Percentiles rank a stretch among this genome's conserved stretches.
Evolutionary conservation across 2,797 vertebrate genomes (phyloP).

Genomic region (Cyclopterus lumpus): DNA sequence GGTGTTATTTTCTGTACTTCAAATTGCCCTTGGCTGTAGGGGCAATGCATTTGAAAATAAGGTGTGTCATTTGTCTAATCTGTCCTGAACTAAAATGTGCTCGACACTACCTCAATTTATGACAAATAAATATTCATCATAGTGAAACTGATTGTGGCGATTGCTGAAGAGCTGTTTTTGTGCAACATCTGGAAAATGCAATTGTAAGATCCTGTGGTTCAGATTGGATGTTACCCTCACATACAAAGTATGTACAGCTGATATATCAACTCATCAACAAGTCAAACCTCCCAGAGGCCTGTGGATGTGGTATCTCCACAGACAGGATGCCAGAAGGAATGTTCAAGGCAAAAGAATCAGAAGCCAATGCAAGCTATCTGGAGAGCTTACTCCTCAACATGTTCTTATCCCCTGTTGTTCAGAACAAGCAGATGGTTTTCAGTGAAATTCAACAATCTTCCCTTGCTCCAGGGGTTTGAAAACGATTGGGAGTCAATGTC

Average conservation of each 20-base stretch:
- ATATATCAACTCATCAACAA: conserved; percentile 84
- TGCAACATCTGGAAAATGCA: conserved; percentile 14
- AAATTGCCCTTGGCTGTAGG: conserved; percentile 77
- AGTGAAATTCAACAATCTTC: conserved; percentile 71
- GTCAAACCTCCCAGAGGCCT: conserved; percentile 82
- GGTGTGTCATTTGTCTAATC: conserved; percentile 69
- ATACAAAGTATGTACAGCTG: conserved; percentile 39
- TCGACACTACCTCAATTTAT: conserved; percentile 58
- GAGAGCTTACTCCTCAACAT: conserved; percentile 73
- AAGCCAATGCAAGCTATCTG: conserved; percentile 71
- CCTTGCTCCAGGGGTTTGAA: conserved; percentile 76
- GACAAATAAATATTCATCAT: not conserved
- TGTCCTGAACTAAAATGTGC: conserved; percentile 33
- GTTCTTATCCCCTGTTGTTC: conserved; percentile 74
- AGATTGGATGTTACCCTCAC: conserved; percentile 23
- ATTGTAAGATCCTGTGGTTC: not conserved
- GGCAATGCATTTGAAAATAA: conserved; percentile 60
- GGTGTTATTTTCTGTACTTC: conserved; percentile 87
- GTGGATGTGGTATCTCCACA: conserved; percentile 69
- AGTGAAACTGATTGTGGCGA: not conserved
- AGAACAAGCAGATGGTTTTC: conserved; percentile 77
- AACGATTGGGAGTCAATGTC: conserved; percentile 64
- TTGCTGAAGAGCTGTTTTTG: not conserved
- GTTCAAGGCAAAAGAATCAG: conserved; percentile 78
- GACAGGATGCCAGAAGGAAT: conserved; percentile 74